A percentile compares a stretch with the other conserved stretches of the same genome.
These are phyloP conservation scores for Leptinotarsa lineolata DNA, from an alignment of 1,140 invertebrate species.

Conservation along the genomic window DNA sequence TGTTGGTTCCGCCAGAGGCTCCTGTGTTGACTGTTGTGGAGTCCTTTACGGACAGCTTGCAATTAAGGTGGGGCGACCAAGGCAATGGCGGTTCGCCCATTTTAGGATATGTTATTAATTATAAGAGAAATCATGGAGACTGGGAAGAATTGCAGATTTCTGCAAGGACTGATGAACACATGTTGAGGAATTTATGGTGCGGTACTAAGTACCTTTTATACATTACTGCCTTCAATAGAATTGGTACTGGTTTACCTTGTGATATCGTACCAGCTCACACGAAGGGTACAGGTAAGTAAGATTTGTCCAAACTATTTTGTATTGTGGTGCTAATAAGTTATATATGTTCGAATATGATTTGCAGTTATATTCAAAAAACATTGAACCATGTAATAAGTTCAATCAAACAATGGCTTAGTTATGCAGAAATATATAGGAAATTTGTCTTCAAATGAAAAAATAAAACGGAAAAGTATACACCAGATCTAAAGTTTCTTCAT, in stretches of 20 bases:
- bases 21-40: constrained; percentile 70
- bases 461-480: too few species aligned
- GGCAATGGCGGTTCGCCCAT: constrained; percentile 74
- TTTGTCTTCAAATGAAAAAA: too few species aligned
- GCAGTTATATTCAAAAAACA: too few species aligned
- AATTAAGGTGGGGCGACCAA: constrained; percentile 66
- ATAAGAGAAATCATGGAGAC: constrained; percentile 84
- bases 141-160: constrained; percentile 86
- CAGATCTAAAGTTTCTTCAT: too few species aligned
- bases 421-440: too few species aligned
- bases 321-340: too few species aligned
- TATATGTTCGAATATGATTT: too few species aligned
- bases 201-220: constrained; percentile 86
- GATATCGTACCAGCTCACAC: constrained; percentile 83
- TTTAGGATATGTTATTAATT: constrained; percentile 83
- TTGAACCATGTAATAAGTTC: too few species aligned
- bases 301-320: too few species aligned
- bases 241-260: constrained; percentile 84
- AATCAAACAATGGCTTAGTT: too few species aligned
- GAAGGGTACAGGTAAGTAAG: constrained; percentile 70
- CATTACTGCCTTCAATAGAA: constrained; percentile 85
- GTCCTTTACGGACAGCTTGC: constrained; percentile 71
- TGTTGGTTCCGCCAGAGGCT: constrained; percentile 71
- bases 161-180: constrained; percentile 75
- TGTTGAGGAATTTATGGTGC: constrained; percentile 81